phyloP scores from a whole-genome alignment of 2,113 vertebrate species.

The Pelecanus crispus region DNA sequence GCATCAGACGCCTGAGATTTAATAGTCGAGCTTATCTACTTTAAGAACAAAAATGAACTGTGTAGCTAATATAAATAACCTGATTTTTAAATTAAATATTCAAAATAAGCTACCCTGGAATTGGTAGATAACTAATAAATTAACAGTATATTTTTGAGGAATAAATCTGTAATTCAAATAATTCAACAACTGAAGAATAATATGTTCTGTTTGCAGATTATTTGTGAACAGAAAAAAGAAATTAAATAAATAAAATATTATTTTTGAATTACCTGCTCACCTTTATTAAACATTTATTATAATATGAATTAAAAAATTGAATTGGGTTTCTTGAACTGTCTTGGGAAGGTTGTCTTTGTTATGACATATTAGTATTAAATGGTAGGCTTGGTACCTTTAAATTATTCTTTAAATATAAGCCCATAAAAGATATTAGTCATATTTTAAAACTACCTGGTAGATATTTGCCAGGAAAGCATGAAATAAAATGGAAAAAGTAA shows the following conservation, averaged over 20 bases:
- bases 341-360: neutral
- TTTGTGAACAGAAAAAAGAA: slow-evolving; percentile 21
- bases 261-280: neutral
- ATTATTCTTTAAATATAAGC: neutral
- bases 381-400: neutral
- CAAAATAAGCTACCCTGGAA: neutral
- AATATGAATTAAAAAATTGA: neutral
- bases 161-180: slow-evolving; percentile 39
- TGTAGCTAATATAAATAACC: neutral
- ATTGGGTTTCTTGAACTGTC: neutral
- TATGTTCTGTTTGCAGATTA: neutral
- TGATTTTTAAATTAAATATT: neutral
- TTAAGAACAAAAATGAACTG: slow-evolving; percentile 15
- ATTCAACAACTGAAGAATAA: slow-evolving; percentile 19
- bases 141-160: neutral
- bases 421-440: neutral
- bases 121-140: neutral
- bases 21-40: neutral
- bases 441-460: neutral
- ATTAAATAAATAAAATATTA: neutral
- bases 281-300: neutral
- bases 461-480: neutral
- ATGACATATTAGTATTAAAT: neutral
- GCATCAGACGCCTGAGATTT: slow-evolving; percentile 18
- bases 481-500: neutral